Evolutionary conservation across 1,140 invertebrate genomes (phyloP).

Genomic region (Trichonephila clavipes): DNA sequence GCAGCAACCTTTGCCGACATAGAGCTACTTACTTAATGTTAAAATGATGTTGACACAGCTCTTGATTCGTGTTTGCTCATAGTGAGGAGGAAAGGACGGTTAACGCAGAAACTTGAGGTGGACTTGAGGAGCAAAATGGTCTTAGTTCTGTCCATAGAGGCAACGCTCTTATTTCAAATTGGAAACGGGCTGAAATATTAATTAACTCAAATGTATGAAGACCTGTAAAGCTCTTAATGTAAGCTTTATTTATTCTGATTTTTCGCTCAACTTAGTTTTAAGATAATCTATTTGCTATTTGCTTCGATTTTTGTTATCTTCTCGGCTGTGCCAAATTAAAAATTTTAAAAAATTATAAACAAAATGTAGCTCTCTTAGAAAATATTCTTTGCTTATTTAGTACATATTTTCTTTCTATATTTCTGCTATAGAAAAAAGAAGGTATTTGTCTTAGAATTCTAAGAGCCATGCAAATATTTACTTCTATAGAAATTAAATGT

Average conservation of each 20-base stretch:
- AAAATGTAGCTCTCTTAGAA: too few species aligned
- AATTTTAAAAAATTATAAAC: too few species aligned
- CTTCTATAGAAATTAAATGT: neutral
- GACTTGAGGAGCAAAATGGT: constrained; percentile 35
- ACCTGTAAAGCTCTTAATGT: neutral
- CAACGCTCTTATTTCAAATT: constrained; percentile 6
- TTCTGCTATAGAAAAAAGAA: neutral
- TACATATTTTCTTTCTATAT: neutral
- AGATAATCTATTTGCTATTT: constrained; percentile 14
- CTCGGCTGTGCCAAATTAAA: too few species aligned
- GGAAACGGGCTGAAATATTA: neutral
- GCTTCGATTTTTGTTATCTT: neutral
- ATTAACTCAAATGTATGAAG: constrained; percentile 25
- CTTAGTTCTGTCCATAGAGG: neutral
- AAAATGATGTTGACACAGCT: constrained; percentile 76
- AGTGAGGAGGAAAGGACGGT: constrained; percentile 34
- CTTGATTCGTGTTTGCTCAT: constrained; percentile 75
- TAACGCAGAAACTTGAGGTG: neutral
- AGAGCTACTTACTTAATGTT: constrained; percentile 76
- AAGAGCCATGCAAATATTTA: neutral
- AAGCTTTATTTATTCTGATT: constrained; percentile 8
- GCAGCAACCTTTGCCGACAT: constrained; percentile 70
- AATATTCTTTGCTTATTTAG: too few species aligned
- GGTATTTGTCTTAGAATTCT: neutral
- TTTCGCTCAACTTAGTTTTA: neutral